These are phyloP conservation scores for Epirrhoe alternata DNA, from an alignment of 2,888 invertebrate genomes.

Conservation along the genomic window DNA sequence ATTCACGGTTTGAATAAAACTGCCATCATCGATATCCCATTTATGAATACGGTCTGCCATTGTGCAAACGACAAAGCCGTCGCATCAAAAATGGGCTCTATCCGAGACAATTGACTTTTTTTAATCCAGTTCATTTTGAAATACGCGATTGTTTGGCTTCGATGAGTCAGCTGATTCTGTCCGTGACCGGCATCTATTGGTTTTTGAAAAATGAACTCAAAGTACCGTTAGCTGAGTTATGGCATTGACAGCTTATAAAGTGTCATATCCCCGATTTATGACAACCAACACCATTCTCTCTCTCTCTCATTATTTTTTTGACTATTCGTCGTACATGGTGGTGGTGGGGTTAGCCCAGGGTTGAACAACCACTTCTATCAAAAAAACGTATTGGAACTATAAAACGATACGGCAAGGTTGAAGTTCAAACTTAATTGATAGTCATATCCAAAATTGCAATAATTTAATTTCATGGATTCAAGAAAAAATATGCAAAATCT, in stretches of 20 bases:
- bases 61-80: conserved; percentile 35
- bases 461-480: neutral
- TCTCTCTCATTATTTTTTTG: too few relatives aligned
- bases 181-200: conserved; percentile 27
- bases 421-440: neutral
- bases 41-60: conserved; percentile 40
- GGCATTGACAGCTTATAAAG: neutral
- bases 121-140: conserved; percentile 30
- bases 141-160: conserved; percentile 24
- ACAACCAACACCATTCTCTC: neutral
- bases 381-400: neutral
- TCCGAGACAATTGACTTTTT: conserved; percentile 33
- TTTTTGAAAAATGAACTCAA: conserved; percentile 13
- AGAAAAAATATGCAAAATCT: neutral
- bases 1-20: conserved; percentile 35
- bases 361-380: neutral
- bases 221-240: conserved; percentile 12
- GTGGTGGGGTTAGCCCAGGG: too few relatives aligned
- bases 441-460: neutral
- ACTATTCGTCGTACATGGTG: too few relatives aligned
- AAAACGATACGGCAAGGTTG: neutral
- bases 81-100: conserved; percentile 30
- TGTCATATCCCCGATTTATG: neutral
- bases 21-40: conserved; percentile 39
- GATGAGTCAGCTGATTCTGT: conserved; percentile 39